These are phyloP conservation scores for Crypturellus undulatus DNA, from an alignment of 2,113 vertebrate species.

Conservation along the genomic window DNA sequence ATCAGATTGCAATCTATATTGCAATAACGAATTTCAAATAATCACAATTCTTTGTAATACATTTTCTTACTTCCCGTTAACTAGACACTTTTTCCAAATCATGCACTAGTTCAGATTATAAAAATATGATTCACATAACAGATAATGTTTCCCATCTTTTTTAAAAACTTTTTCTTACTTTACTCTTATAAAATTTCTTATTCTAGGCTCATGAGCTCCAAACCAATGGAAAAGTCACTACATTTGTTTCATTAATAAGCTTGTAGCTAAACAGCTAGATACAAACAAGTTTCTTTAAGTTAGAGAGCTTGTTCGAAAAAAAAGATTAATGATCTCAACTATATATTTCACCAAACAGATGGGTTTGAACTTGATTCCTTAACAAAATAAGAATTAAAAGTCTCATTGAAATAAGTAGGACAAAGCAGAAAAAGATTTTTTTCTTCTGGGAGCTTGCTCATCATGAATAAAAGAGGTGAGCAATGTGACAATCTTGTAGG, in stretches of 20 bases:
- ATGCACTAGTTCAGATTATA: neutral
- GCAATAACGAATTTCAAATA: neutral
- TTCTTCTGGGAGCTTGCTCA: neutral
- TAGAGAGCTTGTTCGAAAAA: neutral
- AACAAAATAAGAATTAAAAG: neutral
- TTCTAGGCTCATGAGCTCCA: neutral
- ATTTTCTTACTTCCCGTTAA: neutral
- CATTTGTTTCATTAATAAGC: neutral
- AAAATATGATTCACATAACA: neutral
- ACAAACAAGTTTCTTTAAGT: neutral
- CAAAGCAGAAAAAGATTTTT: neutral
- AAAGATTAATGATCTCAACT: neutral
- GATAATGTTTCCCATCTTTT: neutral
- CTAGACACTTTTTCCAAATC: accelerated
- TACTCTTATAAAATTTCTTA: neutral
- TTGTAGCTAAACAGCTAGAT: neutral
- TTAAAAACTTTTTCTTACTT: neutral
- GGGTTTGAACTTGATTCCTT: neutral
- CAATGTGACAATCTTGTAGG: neutral
- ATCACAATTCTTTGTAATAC: neutral
- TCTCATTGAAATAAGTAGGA: neutral
- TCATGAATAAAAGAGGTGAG: neutral
- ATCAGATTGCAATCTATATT: neutral
- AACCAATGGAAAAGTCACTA: neutral
- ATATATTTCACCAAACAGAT: neutral